These are phyloP conservation scores for Ichneumoninae sp. DNA, from an alignment of 2,888 invertebrate species.

Conservation along the genomic window DNA sequence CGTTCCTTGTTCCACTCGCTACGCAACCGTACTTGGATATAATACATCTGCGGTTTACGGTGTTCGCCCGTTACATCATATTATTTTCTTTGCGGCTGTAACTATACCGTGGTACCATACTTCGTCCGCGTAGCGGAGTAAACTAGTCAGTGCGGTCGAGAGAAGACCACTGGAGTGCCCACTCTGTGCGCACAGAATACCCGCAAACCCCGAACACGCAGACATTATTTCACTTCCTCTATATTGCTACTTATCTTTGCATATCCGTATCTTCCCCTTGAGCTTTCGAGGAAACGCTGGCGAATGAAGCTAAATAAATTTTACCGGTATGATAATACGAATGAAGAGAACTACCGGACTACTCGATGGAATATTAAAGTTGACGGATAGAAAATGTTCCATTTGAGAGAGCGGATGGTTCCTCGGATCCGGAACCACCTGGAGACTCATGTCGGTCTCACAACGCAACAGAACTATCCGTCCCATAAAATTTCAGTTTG, in stretches of 20 bases:
- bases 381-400: constrained; percentile 20
- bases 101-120: neutral
- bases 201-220: constrained; percentile 44
- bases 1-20: neutral
- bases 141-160: constrained; percentile 48
- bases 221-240: constrained; percentile 47
- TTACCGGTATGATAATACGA: neutral
- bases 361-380: constrained; percentile 26
- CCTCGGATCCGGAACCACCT: neutral
- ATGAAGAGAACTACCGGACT: neutral
- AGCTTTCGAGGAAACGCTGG: neutral
- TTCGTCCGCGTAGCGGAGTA: constrained; percentile 11
- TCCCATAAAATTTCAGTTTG: constrained; percentile 27
- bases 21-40: constrained; percentile 6
- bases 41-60: constrained; percentile 26
- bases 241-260: constrained; percentile 44
- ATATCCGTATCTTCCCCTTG: constrained; percentile 30
- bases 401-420: neutral
- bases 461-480: neutral
- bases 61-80: constrained; percentile 26
- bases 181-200: constrained; percentile 12
- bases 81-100: constrained; percentile 36
- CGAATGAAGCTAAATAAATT: constrained; percentile 31
- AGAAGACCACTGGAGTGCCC: constrained; percentile 38
- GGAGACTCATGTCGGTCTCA: neutral